Evolutionary conservation across 53 echinoderm and acorn worm genomes (phyloP).

Genomic region (Actinopyga echinites): DNA sequence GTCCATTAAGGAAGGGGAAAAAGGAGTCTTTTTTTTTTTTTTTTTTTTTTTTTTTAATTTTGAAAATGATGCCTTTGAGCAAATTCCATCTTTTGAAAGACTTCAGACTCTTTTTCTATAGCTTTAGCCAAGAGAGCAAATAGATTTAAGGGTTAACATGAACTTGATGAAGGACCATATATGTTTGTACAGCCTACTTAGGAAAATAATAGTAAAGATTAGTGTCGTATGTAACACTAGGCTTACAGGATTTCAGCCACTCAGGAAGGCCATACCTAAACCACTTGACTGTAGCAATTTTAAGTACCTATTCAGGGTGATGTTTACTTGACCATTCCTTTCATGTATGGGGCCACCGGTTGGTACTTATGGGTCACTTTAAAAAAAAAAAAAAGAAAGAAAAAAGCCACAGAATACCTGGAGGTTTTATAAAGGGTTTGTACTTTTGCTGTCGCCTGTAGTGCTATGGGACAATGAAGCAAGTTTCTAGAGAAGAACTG

Average conservation of each 20-base stretch:
- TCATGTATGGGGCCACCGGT: too few species aligned
- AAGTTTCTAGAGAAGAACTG: too few species aligned
- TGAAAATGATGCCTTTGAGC: conserved; percentile 1
- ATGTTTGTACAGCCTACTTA: conserved; percentile 28
- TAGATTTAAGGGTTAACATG: background rate
- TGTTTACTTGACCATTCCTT: too few species aligned
- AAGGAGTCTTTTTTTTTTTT: background rate
- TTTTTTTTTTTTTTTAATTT: background rate
- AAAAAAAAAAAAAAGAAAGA: too few species aligned
- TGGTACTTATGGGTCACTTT: too few species aligned
- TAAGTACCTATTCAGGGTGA: background rate
- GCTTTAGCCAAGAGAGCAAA: background rate
- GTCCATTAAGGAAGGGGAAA: background rate
- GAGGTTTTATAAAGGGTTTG: too few species aligned
- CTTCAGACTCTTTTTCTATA: background rate
- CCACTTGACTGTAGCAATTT: background rate
- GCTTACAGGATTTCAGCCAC: conserved; percentile 4
- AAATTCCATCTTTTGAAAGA: background rate
- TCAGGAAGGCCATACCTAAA: background rate
- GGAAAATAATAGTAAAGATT: conserved; percentile 13
- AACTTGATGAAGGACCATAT: conserved; percentile 12
- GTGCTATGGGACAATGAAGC: too few species aligned
- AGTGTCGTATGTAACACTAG: background rate
- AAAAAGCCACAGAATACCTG: too few species aligned
- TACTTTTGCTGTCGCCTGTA: too few species aligned